These are phyloP conservation scores for Dendropsophus ebraccatus DNA, from an alignment of 2,113 vertebrate genomes.

Conservation along the genomic window DNA sequence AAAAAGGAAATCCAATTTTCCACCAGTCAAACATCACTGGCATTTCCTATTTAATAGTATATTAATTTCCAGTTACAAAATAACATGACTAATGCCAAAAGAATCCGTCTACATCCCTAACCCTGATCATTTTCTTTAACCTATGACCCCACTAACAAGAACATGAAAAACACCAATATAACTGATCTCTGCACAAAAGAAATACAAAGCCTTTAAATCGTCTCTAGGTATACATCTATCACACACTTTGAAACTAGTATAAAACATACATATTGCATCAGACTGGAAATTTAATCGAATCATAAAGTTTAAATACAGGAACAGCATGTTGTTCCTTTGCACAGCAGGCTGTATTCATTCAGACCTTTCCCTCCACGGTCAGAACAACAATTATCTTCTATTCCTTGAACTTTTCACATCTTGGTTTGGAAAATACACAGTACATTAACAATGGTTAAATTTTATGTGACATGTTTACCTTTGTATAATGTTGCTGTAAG, in stretches of 20 bases:
- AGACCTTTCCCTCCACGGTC: background rate
- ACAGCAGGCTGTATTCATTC: background rate
- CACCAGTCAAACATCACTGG: too few species aligned
- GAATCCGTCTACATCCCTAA: too few species aligned
- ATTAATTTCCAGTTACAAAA: too few species aligned
- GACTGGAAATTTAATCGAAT: slow-evolving; percentile 8
- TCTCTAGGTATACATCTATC: background rate
- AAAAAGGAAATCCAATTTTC: too few species aligned
- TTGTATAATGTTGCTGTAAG: background rate
- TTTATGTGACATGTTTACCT: too few species aligned
- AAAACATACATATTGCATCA: background rate
- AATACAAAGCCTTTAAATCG: too few species aligned
- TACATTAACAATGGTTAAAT: slow-evolving; percentile 14
- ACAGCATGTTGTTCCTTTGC: background rate
- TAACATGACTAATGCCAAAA: too few species aligned
- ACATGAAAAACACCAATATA: too few species aligned
- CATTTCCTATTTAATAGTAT: too few species aligned
- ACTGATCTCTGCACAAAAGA: too few species aligned
- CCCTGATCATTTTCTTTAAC: too few species aligned
- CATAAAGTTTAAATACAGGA: background rate
- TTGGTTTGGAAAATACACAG: background rate
- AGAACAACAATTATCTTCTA: slow-evolving; percentile 7
- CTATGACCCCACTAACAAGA: too few species aligned
- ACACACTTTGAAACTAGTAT: background rate
- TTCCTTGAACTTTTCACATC: slow-evolving; percentile 17